Percentiles rank a stretch among this genome's conserved stretches.
Evolutionary conservation across 64 coral and sea anemone genomes (phyloP).

Genomic region (Porites australiensis): DNA sequence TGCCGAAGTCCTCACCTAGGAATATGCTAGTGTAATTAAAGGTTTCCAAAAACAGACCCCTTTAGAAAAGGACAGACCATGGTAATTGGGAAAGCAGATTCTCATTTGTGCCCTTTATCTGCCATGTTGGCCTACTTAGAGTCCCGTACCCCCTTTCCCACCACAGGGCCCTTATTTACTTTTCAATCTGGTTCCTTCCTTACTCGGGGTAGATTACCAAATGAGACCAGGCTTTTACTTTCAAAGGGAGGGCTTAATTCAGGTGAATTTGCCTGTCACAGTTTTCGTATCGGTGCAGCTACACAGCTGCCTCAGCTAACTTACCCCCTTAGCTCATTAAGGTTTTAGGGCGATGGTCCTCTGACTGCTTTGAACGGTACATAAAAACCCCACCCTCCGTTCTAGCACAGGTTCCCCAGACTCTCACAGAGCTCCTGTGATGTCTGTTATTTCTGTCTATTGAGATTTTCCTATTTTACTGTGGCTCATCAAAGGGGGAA

Average conservation of each 20-base stretch:
- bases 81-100: conserved; percentile 34
- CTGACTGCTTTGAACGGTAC: conserved; percentile 54
- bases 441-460: neutral
- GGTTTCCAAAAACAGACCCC: conserved; percentile 54
- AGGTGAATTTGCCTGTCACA: conserved; percentile 51
- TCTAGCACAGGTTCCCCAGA: conserved; percentile 11
- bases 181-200: conserved; percentile 37
- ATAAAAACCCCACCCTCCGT: conserved; percentile 44
- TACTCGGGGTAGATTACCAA: conserved; percentile 20
- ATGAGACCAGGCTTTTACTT: conserved; percentile 7
- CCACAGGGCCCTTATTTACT: conserved; percentile 23
- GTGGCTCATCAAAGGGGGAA: conserved; percentile 2
- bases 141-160: neutral
- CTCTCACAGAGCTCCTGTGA: neutral
- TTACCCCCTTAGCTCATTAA: conserved; percentile 47
- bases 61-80: conserved; percentile 51
- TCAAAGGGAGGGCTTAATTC: conserved; percentile 37
- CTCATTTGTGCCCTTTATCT: conserved; percentile 42
- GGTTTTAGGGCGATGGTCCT: conserved; percentile 48
- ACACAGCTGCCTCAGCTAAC: conserved; percentile 41
- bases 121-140: conserved; percentile 34
- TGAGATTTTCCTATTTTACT: neutral
- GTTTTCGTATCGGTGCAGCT: conserved; percentile 54
- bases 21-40: no score
- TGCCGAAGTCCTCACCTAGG: no score